Conservation (phyloP, 2,113 vertebrate species). For the Leptocoma aspasia region DNA sequence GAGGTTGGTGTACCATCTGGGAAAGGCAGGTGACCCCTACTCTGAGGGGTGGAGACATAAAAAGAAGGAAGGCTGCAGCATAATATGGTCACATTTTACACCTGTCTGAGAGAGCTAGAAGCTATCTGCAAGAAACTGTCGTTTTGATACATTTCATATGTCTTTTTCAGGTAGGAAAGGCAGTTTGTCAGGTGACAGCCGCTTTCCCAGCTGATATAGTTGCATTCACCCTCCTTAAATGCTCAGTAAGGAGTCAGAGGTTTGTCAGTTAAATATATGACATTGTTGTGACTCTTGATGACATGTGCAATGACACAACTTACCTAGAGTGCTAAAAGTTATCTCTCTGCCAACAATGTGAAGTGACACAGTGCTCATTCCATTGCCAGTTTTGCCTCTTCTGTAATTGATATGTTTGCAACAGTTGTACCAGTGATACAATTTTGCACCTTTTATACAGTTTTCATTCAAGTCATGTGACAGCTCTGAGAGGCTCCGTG, state of each 20-base stretch:
- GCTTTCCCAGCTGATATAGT: background rate
- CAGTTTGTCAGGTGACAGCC: background rate
- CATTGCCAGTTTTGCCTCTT: background rate
- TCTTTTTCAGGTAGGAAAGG: slow-evolving; percentile 11
- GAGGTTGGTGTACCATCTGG: background rate
- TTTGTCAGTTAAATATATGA: slow-evolving; percentile 39
- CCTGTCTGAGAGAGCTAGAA: background rate
- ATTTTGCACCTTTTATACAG: background rate
- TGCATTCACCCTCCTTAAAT: background rate
- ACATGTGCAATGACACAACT: slow-evolving; percentile 1
- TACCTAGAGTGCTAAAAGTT: slow-evolving; percentile 17
- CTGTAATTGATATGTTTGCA: background rate
- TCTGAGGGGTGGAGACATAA: background rate
- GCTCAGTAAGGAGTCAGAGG: background rate
- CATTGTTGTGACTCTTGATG: slow-evolving; percentile 38
- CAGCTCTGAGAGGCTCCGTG: background rate
- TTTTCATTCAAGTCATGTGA: background rate
- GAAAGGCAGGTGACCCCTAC: background rate
- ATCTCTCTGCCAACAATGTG: background rate
- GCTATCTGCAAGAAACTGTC: background rate
- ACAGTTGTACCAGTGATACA: background rate
- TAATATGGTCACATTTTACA: background rate
- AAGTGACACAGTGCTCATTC: background rate
- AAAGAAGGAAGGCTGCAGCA: background rate
- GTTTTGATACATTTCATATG: background rate